Evolutionary conservation across 2,113 vertebrate species (phyloP).

Genomic region (Saccopteryx bilineata): DNA sequence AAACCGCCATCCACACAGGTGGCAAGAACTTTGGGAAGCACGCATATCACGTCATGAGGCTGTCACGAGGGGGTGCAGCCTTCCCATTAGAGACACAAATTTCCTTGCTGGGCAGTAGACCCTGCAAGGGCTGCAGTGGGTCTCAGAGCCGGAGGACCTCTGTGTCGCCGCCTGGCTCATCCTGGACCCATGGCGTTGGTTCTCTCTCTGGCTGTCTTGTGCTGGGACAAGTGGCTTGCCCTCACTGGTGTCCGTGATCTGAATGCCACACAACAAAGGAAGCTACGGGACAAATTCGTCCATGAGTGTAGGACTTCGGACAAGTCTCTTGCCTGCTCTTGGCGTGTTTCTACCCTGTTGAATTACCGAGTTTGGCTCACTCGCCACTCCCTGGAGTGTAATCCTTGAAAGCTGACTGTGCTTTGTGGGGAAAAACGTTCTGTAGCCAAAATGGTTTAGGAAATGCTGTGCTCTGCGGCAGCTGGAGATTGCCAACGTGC

Average conservation of each 20-base stretch:
- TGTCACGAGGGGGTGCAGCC: slow-evolving; percentile 87
- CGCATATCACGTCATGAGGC: slow-evolving; percentile 91
- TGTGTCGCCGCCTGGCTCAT: slow-evolving; percentile 88
- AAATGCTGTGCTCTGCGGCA: not conserved
- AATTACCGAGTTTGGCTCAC: not conserved
- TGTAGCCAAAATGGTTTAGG: not conserved
- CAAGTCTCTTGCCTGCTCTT: not conserved
- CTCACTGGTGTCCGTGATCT: slow-evolving; percentile 93
- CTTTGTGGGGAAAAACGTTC: not conserved
- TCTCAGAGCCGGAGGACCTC: slow-evolving; percentile 87
- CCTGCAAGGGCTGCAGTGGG: slow-evolving; percentile 86
- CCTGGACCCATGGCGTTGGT: slow-evolving; percentile 86
- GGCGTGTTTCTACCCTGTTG: not conserved
- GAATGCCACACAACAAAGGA: slow-evolving; percentile 94
- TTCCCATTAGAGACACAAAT: slow-evolving; percentile 86
- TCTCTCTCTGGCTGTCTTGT: slow-evolving; percentile 83
- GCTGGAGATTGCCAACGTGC: not conserved
- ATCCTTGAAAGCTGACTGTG: not conserved
- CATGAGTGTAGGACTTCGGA: not conserved
- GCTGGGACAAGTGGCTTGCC: slow-evolving; percentile 81
- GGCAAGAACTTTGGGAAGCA: slow-evolving; percentile 93
- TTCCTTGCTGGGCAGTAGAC: slow-evolving; percentile 86
- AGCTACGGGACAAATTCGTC: slow-evolving; percentile 92
- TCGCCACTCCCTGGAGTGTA: not conserved
- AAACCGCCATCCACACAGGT: slow-evolving; percentile 91